Base-by-base conservation (phyloP, 2,888 invertebrate species). In the Cerastis leucographa region DNA sequence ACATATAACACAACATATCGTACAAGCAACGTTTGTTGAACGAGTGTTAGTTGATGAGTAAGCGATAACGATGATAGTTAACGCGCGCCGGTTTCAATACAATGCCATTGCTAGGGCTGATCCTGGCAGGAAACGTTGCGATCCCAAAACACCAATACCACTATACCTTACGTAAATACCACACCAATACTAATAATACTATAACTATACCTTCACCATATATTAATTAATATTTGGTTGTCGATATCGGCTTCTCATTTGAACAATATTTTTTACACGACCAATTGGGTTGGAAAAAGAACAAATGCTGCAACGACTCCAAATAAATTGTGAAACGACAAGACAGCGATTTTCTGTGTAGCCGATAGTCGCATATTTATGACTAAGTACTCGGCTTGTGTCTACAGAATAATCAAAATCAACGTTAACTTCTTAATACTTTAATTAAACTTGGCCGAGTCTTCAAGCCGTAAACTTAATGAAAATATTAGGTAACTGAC, bases 1-100 rank as follows among this genome's bases (percentile, higher is more conserved):
- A 70, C n/a, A 65, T 81, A 82, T 54, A 85, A 68, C n/a, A n/a
- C n/a, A n/a, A n/a, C n/a, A n/a, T n/a, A n/a, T n/a, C n/a, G n/a
- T n/a, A 85, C 71, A 68, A 81, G 71, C 67, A 51, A 8, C 25
- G 71, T 68, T 85, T 71, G 76, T 64, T 64, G 35, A 71, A 74
- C 70, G 44, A 71, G 59, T 46, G 66, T 59, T 85, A 73, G 70
- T 81, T 81, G 71, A 85, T 75, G 81, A 82, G 82, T 64, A 49
- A 68, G 82, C 67, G 46, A 74, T 74, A 44, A 40, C 42, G 35
- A 74, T 85, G 67, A 74, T 71, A 64, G 71, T 71, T 61, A 64
- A 40, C 59, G 40, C 68, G 46, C 35, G 54, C 14, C 51, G 68
- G 74, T 49, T 67, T 51, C 56, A 59, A 72, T 56, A 69, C 76